Evolutionary conservation across 2,888 invertebrate species (phyloP), one percentile per base, ranked within the genome.

Genomic region (Pomacea canaliculata): DNA sequence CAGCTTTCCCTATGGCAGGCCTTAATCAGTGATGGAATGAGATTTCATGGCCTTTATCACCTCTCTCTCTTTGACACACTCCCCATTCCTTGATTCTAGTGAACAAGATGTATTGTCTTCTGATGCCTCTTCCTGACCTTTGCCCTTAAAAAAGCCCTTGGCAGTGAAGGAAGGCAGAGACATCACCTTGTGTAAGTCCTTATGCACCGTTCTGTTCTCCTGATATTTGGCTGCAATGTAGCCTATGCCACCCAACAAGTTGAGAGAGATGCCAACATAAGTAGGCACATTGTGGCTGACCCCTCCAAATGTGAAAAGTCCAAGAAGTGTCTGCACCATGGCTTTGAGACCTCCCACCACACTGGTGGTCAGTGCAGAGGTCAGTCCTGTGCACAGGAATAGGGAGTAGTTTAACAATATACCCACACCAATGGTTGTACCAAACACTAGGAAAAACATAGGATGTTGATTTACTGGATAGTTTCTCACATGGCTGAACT

Each of bases 351-450:
- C 89, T 7, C 91, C 91, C 0, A 91, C 88, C 7, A 91, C 87
- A 83, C 90, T 90, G 1, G 91, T 91, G 5, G 91, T 91, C 49
- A 91, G 82, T 3, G 92, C 92, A 13, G 91, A 91, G 67, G 91
- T 92, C 75, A 90, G 83, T 65, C 88, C 88, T 0, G 91, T 91
- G 82, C 92, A 92, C 70, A 92, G 84, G 84, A 92, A 92, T 71
- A 92, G 83, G 3, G 91, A 89, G 82, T 91, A 92, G 81, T 91
- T 91, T 59, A 92, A 83, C 19, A 91, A 80, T 71, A 90, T 88
- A 1, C 91, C 91, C 73, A 86, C 84, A 27, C 79, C 80, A 56
- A 90, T 82, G 12, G 91, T 86, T 9, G 89, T 37, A 9, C 85
- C 70, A 76, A 91, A 90, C 63, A 87, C 78, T 10, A 87, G 49